Evolutionary conservation across 2,113 vertebrate genomes (phyloP), one percentile per base, ranked within the genome.

Genomic region (Bungarus multicinctus): DNA sequence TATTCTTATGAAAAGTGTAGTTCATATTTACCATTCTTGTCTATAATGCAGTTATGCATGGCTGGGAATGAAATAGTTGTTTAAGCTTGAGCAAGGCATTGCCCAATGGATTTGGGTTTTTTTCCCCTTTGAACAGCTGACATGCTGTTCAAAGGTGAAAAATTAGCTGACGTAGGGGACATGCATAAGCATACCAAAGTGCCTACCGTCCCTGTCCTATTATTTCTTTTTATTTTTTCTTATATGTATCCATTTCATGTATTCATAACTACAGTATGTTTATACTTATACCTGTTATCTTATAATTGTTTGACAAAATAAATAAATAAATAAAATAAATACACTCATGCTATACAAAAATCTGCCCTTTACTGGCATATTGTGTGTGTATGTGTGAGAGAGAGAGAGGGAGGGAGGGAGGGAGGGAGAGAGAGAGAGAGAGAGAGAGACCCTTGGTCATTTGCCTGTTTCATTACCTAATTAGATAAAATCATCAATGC

Each of bases 51-150:
- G 18, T 87, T 94, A 90, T 81, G 89, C 92, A 64, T 88, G 92
- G 93, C 93, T 90, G 25, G 43, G 94, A 96, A 94, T 0, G 47
- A 94, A 96, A 96, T 91, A 96, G 95, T 95, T 97, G 95, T 95
- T 96, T 97, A 94, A 96, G 93, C 94, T 96, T 94, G 95, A 95
- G 89, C 90, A 96, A 97, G 53, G 53, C 25, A 7, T 85, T 91
- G 54, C 74, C 25, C 23, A 55, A 30, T 91, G 27, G 10, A 22
- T 39, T 43, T 54, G 34, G 23, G 2, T 14, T 4, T 14, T 25
- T 22, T 89, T 58, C 43, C 27, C 12, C 14, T 91, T 85, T n/a
- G 25, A 91, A 57, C 8, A 30, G 8, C 74, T 85, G 22, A 87
- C 45, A 3, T 43, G 34, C 74, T 47, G 47, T 47, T 47, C 47